These are phyloP conservation scores for Delia radicum DNA, from an alignment of 1,140 invertebrate species.

Conservation along the genomic window DNA sequence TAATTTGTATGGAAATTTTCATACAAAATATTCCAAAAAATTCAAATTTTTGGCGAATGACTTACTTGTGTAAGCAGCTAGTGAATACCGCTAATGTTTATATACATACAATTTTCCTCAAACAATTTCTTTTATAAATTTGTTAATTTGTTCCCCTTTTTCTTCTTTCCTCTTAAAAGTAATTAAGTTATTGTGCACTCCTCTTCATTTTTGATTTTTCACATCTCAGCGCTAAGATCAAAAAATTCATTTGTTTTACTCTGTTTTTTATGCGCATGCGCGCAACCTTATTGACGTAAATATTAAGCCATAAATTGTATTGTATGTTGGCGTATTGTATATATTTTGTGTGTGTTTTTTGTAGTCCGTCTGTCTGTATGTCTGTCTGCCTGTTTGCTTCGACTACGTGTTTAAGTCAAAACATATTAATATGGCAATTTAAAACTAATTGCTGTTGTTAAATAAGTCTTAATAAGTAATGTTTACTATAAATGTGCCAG, in stretches of 20 bases:
- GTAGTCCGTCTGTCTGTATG: neutral
- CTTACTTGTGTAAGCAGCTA: too few species aligned
- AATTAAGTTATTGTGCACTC: neutral
- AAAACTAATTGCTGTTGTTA: conserved; percentile 21
- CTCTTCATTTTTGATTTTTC: neutral
- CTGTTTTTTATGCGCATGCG: conserved; percentile 13
- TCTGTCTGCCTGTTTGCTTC: neutral
- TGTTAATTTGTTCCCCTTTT: too few species aligned
- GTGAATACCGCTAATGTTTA: too few species aligned
- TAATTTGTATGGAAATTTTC: too few species aligned
- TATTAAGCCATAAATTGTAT: conserved; percentile 21
- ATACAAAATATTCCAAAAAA: too few species aligned
- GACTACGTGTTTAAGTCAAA: conserved; percentile 9
- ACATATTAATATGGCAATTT: conserved; percentile 19
- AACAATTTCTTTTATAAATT: too few species aligned
- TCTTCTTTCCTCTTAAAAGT: too few species aligned
- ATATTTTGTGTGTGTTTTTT: neutral
- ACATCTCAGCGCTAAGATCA: conserved; percentile 1
- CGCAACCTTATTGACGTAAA: conserved; percentile 16
- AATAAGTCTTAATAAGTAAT: conserved; percentile 23
- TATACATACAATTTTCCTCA: too few species aligned
- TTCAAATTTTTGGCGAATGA: too few species aligned
- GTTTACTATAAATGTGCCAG: neutral
- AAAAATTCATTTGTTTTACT: neutral
- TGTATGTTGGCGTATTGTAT: conserved; percentile 3